Conservation (phyloP, 2,888 invertebrate species). For the Helleia helle region DNA sequence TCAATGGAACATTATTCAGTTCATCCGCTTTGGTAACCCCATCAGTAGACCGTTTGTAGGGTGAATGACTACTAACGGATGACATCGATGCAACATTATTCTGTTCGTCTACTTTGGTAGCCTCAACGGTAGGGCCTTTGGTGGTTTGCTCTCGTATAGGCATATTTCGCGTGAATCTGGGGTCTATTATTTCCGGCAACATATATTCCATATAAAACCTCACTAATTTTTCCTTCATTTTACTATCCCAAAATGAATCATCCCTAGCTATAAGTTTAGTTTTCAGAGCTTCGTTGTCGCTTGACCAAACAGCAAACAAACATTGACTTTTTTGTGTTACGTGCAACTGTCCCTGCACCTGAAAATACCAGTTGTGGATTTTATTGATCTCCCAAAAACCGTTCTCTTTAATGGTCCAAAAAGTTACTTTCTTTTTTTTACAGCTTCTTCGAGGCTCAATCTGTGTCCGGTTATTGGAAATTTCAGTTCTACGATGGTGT, state of each 20-base stretch:
- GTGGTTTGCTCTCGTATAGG: neutral
- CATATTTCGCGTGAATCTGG: neutral
- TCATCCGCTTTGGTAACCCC: too few species aligned
- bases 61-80: too few species aligned
- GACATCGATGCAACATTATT: too few species aligned
- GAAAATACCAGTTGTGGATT: neutral
- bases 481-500: conserved; percentile 2
- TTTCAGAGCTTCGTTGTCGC: neutral
- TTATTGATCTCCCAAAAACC: neutral
- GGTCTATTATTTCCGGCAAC: conserved; percentile 10
- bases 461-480: neutral
- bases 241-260: neutral
- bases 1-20: too few species aligned
- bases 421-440: neutral
- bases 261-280: neutral
- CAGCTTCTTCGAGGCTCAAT: neutral
- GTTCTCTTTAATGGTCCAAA: neutral
- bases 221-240: conserved; percentile 1
- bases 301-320: neutral
- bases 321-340: neutral
- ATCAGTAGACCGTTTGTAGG: too few species aligned
- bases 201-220: conserved; percentile 5
- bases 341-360: neutral
- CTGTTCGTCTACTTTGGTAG: too few species aligned
- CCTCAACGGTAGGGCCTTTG: too few species aligned